Base-by-base conservation (phyloP, 2,888 invertebrate genomes). In the Spisula subtruncata region DNA sequence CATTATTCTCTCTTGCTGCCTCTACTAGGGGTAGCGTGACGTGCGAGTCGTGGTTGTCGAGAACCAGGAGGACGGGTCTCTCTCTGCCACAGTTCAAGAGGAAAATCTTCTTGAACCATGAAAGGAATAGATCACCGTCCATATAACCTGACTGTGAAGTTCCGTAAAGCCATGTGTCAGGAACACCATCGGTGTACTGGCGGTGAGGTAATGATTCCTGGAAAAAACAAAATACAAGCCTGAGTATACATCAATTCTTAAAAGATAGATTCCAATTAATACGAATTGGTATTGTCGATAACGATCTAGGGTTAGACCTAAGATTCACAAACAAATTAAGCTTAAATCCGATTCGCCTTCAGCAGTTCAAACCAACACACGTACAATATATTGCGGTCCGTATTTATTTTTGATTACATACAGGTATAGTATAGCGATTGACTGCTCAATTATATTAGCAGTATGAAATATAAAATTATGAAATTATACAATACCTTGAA, bases 31-130 rank as follows among this genome's bases (percentile, higher is more conserved):
- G 66, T 0, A 88, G 14, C 2, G 84, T 41, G 14, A 88, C 46
- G 75, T 88, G 85, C 1, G 51, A 71, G n/a, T 60, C 85, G 35
- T 88, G 88, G 54, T 88, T 88, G 54, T 85, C 85, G 25, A 88
- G 54, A 14, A 85, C 41, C 25, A 88, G 54, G 25, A 88, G 6
- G n/a, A 88, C 88, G 29, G 88, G 88, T 25, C 88, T 80, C 29
- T 32, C 85, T 41, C 71, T 81, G 35, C 88, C 88, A 51, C 88
- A 88, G 81, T 88, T 66, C n/a, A 85, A 85, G 32, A 88, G 54
- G 41, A 89, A 89, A 32, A 82, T 54, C 35, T 48, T 54, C 12
- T 48, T 66, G 60, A 89, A 89, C 89, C 82, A 88, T 6, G 51
- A 60, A 41, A 80, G 56, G 79, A 89, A 89, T n/a, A 89, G 51